These are phyloP conservation scores for Archilochus colubris DNA, from an alignment of 2,113 vertebrate genomes.

Conservation along the genomic window DNA sequence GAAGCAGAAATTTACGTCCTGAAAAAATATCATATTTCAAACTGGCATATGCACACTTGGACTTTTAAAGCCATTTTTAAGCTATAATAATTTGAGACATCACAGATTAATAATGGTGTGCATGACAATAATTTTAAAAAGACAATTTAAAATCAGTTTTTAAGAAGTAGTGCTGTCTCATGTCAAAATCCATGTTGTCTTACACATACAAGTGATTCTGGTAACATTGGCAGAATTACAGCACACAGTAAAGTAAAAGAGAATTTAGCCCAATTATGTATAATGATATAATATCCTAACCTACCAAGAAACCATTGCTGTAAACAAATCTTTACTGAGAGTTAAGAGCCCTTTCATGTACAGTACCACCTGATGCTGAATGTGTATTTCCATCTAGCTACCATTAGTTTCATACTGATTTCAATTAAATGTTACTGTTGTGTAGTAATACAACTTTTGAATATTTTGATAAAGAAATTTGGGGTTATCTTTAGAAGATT, in stretches of 20 bases:
- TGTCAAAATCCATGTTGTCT: neutral
- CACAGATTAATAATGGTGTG: neutral
- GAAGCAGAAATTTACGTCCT: slow-evolving; percentile 55
- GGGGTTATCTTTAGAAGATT: slow-evolving; percentile 21
- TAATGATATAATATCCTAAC: neutral
- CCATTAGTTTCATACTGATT: slow-evolving; percentile 11
- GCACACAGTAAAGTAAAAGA: slow-evolving; percentile 2
- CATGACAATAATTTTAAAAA: neutral
- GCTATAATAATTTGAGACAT: neutral
- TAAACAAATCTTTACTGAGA: slow-evolving; percentile 70
- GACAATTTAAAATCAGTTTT: slow-evolving; percentile 11
- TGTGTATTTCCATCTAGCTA: slow-evolving; percentile 48
- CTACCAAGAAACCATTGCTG: slow-evolving; percentile 48
- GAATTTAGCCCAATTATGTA: neutral
- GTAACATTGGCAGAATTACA: slow-evolving; percentile 3
- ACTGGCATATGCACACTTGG: neutral
- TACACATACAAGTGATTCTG: slow-evolving; percentile 3
- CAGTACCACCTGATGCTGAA: slow-evolving; percentile 48
- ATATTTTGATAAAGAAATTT: slow-evolving; percentile 49
- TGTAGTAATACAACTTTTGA: slow-evolving; percentile 32
- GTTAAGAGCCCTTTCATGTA: slow-evolving; percentile 68
- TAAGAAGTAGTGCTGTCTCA: neutral
- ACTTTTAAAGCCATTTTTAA: neutral
- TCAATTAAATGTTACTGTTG: neutral
- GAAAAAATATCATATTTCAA: slow-evolving; percentile 48